Percentiles rank a stretch among this genome's conserved stretches.
Conservation (phyloP, 2,888 invertebrate species). For the Antheraea yamamai region DNA sequence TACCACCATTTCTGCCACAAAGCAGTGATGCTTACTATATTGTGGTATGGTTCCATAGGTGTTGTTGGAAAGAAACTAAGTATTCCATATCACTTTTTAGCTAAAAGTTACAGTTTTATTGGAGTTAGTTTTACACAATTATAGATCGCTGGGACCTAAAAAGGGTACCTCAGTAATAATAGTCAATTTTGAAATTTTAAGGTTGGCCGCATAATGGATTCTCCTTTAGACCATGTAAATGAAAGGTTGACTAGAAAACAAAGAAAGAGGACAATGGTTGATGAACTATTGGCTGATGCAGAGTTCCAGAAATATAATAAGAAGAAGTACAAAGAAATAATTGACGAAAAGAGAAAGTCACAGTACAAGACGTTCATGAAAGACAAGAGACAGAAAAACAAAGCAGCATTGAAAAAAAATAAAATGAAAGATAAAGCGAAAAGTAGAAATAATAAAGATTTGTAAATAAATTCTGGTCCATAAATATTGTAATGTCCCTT, state of each 20-base stretch:
- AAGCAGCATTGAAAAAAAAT: constrained; percentile 69
- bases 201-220: constrained; percentile 91
- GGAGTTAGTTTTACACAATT: no score
- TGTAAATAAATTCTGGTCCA: background rate
- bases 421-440: constrained; percentile 56
- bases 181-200: constrained; percentile 46
- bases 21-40: no score
- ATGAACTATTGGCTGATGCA: constrained; percentile 95
- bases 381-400: constrained; percentile 87
- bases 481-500: background rate
- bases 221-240: constrained; percentile 92
- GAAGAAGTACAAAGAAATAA: constrained; percentile 89
- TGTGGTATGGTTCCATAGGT: no score
- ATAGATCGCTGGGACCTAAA: no score
- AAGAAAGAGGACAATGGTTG: constrained; percentile 94
- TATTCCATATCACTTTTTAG: no score
- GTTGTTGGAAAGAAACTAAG: no score
- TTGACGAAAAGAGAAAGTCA: constrained; percentile 86
- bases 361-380: constrained; percentile 89
- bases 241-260: constrained; percentile 92
- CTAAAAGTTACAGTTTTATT: no score
- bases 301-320: constrained; percentile 92
- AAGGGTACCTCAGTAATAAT: background rate
- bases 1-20: no score
- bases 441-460: background rate